phyloP scores from a whole-genome alignment of 2,888 invertebrate genomes.

The Hermodice carunculata region DNA sequence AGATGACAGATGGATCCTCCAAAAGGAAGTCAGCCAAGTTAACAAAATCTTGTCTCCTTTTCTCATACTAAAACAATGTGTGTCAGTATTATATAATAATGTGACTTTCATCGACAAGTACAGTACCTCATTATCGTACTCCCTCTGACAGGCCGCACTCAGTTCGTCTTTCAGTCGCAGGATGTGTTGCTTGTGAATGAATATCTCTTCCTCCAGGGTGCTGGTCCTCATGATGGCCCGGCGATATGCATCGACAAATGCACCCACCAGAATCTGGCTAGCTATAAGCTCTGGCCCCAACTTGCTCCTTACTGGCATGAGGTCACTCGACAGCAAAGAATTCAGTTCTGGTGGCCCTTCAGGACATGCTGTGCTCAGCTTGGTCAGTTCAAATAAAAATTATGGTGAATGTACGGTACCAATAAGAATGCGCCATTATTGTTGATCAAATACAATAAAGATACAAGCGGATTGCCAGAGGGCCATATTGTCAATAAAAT shows the following conservation, averaged over 20 bases:
- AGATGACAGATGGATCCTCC: too few species aligned
- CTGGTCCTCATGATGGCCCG: conserved; percentile 4
- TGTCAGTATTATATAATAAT: too few species aligned
- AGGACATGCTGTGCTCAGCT: background rate
- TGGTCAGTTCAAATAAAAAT: background rate
- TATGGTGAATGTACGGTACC: too few species aligned
- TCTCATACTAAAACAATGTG: too few species aligned
- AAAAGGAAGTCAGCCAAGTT: too few species aligned
- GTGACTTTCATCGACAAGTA: too few species aligned
- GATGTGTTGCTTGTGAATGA: conserved; percentile 63
- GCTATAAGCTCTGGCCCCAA: conserved; percentile 61
- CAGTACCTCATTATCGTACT: conserved; percentile 23
- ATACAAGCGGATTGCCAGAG: too few species aligned
- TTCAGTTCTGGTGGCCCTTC: conserved; percentile 17
- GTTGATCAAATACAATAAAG: too few species aligned
- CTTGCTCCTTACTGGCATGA: conserved; percentile 57
- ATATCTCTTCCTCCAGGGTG: conserved; percentile 43
- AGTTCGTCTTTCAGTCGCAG: conserved; percentile 64
- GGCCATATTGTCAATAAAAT: too few species aligned
- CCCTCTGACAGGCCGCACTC: conserved; percentile 46
- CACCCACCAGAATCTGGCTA: conserved; percentile 60
- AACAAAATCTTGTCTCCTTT: too few species aligned
- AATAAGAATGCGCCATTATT: too few species aligned
- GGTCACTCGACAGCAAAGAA: conserved; percentile 57
- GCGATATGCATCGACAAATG: conserved; percentile 60